Conservation (phyloP, 2,113 vertebrate genomes). For the Onychostoma macrolepis region DNA sequence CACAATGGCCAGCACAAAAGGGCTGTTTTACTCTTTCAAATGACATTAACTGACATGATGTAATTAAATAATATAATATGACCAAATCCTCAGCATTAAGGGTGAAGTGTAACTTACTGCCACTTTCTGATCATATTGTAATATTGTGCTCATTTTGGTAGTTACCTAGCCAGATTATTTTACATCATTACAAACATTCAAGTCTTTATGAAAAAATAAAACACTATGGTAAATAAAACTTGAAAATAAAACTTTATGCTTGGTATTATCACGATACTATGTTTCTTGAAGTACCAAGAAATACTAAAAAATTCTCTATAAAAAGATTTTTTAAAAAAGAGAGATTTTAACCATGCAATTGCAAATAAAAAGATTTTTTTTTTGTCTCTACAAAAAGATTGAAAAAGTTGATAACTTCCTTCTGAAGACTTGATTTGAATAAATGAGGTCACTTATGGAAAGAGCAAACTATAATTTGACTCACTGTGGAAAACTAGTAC, state of each 20-base stretch:
- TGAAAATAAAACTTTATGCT: background rate
- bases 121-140: background rate
- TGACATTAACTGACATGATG: background rate
- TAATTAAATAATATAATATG: background rate
- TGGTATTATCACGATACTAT: background rate
- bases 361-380: too few relatives aligned
- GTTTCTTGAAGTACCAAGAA: background rate
- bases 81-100: background rate
- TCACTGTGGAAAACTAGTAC: background rate
- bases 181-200: background rate
- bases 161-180: background rate
- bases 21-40: background rate
- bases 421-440: slow-evolving; percentile 6
- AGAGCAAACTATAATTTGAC: background rate
- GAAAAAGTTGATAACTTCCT: background rate
- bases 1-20: background rate
- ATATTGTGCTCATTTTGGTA: background rate
- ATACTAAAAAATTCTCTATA: too few relatives aligned
- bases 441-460: background rate
- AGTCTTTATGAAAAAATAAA: background rate
- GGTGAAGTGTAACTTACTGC: background rate
- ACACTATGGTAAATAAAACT: background rate
- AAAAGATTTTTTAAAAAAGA: too few relatives aligned
- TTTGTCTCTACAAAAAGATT: background rate
- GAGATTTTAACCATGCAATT: too few relatives aligned